phyloP scores from a whole-genome alignment of 2,113 vertebrate species.

The Petroica traversi region DNA sequence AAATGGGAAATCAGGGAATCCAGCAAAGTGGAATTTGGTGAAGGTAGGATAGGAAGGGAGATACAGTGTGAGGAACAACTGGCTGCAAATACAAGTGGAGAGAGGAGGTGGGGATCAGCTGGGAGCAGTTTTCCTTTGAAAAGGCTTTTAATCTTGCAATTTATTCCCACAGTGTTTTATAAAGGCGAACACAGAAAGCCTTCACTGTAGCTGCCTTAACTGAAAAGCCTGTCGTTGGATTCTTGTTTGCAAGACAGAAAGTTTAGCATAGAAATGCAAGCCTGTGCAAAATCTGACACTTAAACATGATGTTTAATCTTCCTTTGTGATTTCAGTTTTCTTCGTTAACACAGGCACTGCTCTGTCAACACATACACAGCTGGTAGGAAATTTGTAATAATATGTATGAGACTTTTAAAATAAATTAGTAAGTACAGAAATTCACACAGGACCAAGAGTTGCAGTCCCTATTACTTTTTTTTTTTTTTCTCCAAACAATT shows the following conservation, averaged over 20 bases:
- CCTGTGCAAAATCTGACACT: background rate
- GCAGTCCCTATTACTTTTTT: background rate
- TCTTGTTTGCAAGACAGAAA: slow-evolving; percentile 14
- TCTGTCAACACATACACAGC: background rate
- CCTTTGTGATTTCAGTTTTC: slow-evolving; percentile 1
- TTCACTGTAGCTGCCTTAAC: background rate
- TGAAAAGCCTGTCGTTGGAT: background rate
- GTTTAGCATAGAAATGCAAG: slow-evolving; percentile 3
- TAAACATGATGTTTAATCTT: background rate
- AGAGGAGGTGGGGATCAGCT: background rate
- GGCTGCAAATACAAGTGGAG: background rate
- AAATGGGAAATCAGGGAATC: background rate
- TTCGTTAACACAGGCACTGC: background rate
- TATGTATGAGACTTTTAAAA: background rate
- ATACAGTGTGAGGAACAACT: background rate
- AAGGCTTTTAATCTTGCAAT: slow-evolving; percentile 13
- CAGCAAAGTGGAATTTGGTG: background rate
- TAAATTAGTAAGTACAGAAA: background rate
- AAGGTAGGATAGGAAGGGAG: background rate
- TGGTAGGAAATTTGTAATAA: background rate
- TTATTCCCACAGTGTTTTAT: background rate
- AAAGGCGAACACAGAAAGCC: slow-evolving; percentile 3
- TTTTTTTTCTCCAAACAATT: background rate
- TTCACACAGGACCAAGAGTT: background rate
- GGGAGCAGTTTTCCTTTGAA: background rate